These are phyloP conservation scores for Clarias platycephalus DNA, from an alignment of 2,797 vertebrate species.

Conservation along the genomic window DNA sequence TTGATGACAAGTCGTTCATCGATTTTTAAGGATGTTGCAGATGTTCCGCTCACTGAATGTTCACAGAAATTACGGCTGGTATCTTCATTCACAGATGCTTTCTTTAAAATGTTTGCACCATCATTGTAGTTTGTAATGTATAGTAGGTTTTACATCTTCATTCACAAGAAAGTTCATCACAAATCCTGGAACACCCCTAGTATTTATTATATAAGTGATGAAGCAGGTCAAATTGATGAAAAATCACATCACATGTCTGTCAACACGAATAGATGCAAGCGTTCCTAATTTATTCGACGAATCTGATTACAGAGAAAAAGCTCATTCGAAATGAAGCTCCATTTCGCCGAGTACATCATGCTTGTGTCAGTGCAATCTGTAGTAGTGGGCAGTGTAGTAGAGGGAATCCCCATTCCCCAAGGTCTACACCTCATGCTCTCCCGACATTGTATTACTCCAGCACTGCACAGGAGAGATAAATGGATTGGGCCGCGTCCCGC, in stretches of 20 bases:
- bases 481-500: slow-evolving; percentile 76
- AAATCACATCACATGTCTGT: background rate
- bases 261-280: background rate
- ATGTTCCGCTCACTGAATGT: too few relatives aligned
- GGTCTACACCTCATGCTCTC: slow-evolving; percentile 47
- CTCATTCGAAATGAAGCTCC: slow-evolving; percentile 47
- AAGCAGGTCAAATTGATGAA: background rate
- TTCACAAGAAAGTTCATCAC: too few relatives aligned
- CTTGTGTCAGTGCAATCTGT: slow-evolving; percentile 41
- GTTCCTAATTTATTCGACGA: background rate
- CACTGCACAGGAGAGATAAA: slow-evolving; percentile 68
- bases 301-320: background rate
- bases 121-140: too few relatives aligned
- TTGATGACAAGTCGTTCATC: too few relatives aligned
- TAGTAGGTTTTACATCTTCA: too few relatives aligned
- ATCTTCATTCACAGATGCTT: too few relatives aligned
- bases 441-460: slow-evolving; percentile 62
- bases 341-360: slow-evolving; percentile 21
- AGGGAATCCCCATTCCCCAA: slow-evolving; percentile 58
- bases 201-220: background rate
- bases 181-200: too few relatives aligned
- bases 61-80: too few relatives aligned
- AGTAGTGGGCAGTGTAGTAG: slow-evolving; percentile 41
- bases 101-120: too few relatives aligned
- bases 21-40: too few relatives aligned